Evolutionary conservation across 1,140 invertebrate species (phyloP), one percentile per base, ranked within the genome.

Genomic region (Penaeus chinensis): DNA sequence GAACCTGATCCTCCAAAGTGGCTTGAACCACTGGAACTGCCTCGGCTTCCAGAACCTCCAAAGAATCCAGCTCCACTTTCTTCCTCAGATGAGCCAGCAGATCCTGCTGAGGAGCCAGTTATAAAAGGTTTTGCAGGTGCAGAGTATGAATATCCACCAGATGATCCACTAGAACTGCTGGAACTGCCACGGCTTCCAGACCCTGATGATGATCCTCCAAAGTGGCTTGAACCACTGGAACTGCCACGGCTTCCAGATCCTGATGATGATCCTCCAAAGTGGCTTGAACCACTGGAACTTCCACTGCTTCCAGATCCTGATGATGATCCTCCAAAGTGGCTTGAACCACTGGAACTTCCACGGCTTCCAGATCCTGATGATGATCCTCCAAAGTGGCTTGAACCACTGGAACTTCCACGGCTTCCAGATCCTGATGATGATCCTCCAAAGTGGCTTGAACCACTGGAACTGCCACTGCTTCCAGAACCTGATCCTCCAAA

Each of bases 341-440:
- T 47, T 47, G 47, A 47, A 47, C 47, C 11, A 13, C 47, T 47
- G 7, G 47, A 47, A 42, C 78, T 37, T 63, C 47, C 32, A 54
- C 54, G 22, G 11, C 61, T 47, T 42, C 85, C 60, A 47, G 69
- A 76, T 65, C 85, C 47, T 47, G 47, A 47, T 47, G 3, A n/a
- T 60, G 47, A 37, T 62, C 60, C 60, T 24, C 24, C 69, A 76
- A 60, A 16, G 37, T 47, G 37, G 32, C 76, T 85, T 65, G 84
- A 60, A 81, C 85, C 88, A 89, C 78, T 37, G 82, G 61, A 62
- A 61, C 80, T 81, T 19, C 77, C 42, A 27, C 82, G 37, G 22
- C 37, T 11, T 63, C 54, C 60, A 16, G 88, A 77, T 42, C 71
- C 84, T 63, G 37, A n/a, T n/a, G n/a, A n/a, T n/a, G n/a, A n/a